Conservation (phyloP, 2,113 vertebrate genomes). For the Gadus macrocephalus region DNA sequence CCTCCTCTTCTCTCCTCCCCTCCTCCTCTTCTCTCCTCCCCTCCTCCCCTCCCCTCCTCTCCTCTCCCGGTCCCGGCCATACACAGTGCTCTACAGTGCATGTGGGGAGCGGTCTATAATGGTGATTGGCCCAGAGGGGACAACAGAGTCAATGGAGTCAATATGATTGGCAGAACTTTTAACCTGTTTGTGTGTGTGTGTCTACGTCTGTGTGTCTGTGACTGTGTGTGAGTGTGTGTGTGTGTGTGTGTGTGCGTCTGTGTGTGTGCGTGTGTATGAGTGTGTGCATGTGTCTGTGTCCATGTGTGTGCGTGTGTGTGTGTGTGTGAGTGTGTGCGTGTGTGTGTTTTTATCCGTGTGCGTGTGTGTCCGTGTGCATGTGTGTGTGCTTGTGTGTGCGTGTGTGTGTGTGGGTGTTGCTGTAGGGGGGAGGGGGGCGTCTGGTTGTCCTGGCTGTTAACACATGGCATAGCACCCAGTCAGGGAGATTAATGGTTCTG, state of each 20-base stretch:
- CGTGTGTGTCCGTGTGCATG: background rate
- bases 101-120: constrained; percentile 28
- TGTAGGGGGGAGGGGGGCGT: constrained; percentile 29
- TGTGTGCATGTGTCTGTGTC: constrained; percentile 4
- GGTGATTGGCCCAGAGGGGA: constrained; percentile 37
- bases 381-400: background rate
- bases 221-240: background rate
- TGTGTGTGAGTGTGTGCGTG: background rate
- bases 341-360: background rate
- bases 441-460: constrained; percentile 59
- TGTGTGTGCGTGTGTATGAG: constrained; percentile 12
- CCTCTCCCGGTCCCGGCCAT: background rate
- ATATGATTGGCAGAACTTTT: constrained; percentile 68
- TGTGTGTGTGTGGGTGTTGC: background rate
- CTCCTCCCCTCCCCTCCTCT: too few species aligned
- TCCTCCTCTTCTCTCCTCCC: too few species aligned
- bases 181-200: constrained; percentile 7
- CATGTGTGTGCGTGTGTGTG: background rate
- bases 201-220: background rate
- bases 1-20: too few species aligned
- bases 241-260: background rate
- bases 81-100: constrained; percentile 18
- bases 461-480: constrained; percentile 67
- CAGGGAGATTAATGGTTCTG: constrained; percentile 77
- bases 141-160: constrained; percentile 57